Base-by-base conservation (phyloP, 2,888 invertebrate genomes). In the Achlya flavicornis region DNA sequence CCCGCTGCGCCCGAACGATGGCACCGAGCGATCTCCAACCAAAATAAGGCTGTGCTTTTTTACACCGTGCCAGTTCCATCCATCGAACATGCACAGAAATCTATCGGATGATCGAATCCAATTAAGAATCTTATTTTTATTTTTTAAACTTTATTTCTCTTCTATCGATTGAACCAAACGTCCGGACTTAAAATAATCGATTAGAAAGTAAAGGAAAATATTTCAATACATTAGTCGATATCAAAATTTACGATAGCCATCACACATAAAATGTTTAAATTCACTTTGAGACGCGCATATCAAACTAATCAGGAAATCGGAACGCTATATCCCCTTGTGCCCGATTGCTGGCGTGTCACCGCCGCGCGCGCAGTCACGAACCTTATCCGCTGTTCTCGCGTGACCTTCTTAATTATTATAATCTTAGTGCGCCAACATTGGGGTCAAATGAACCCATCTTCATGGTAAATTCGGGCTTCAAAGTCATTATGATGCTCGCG, bases 301-400 rank as follows among this genome's bases (percentile, higher is more conserved):
- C 66, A 66, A 75, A 71, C 69, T 78, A 81, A 83, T 85, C 85
- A 82, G 83, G 83, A 88, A 92, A 91, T 85, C 84, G 83, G 89
- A 82, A 86, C 88, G 78, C 77, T 69, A 75, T 81, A 81, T 85
- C 78, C 84, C 91, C 92, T 93, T 91, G 92, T 91, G 83, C 92
- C 77, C 83, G 87, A 88, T 90, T 85, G 81, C 80, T 76, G 84
- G 91, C 93, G 90, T 92, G 92, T 90, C 89, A 84, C 84, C 78
- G 77, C 72, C 72, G 80, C 84, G 81, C 78, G 86, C 83, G 78
- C 83, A 83, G 88, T 92, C 92, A 92, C 91, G 92, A 91, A 88
- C 80, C 76, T 70, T 70, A 72, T 69, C 75, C 79, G 78, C 81
- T 76, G 79, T 86, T 88, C 87, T 89, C 88, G 88, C 88, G 85